Evolutionary conservation across 1,140 invertebrate genomes (phyloP), one percentile per base, ranked within the genome.

Genomic region (Caenorhabditis brenneri): DNA sequence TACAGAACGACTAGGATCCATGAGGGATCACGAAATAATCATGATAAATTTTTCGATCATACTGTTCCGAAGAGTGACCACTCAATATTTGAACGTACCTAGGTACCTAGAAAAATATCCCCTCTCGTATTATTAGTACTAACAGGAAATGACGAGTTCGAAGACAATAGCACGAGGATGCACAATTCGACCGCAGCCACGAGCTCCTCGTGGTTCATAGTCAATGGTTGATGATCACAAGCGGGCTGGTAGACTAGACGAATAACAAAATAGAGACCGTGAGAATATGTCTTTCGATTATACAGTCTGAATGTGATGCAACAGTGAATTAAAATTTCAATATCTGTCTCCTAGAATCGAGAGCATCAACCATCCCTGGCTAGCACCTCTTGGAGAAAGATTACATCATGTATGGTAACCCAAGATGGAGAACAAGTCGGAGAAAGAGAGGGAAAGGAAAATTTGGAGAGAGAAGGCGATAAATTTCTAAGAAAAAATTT

Each of bases 151-250:
- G 65, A 74, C 36, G 65, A 39, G 65, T 12, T 42, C 2, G 53
- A 74, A 65, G 31, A 65, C 60, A 65, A 65, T 65, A 65, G 33
- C 65, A 74, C 65, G 65, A 46, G 33, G 65, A 46, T 65, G 58
- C 58, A 65, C 58, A 65, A 27, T 74, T 42, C n/a, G 65, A 74
- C 65, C 33, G 36, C 65, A 74, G 29, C 65, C 65, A 74, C 65
- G 65, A 74, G 65, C 65, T 39, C 65, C 65, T 12, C 65, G 65
- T 74, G 65, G 65, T 42, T 42, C 27, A 19, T 74, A 74, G 65
- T 74, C 65, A 74, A 74, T 27, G 65, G 36, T 74, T 74, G 65
- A 74, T 42, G 65, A 74, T 74, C 65, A 74, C 65, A 74, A 39
- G n/a, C 12, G 31, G 19, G n/a, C n/a, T n/a, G 29, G 31, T 55